Conservation (phyloP, 2,888 invertebrate genomes). For the Eristalinus sepulchralis region DNA sequence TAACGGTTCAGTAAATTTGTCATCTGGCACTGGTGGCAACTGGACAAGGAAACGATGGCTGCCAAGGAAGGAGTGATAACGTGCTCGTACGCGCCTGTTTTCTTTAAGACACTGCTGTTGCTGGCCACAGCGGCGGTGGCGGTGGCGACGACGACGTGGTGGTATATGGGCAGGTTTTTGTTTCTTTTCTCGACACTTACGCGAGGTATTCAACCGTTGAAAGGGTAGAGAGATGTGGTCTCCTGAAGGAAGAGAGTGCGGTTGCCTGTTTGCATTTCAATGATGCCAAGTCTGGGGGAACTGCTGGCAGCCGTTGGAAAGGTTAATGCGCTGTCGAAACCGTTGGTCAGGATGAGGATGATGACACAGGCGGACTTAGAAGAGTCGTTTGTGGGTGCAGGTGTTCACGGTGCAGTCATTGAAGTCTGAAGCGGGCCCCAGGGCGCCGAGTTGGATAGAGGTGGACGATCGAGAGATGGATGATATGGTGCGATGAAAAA, state of each 20-base stretch:
- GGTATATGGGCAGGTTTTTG: slow-evolving; percentile 26
- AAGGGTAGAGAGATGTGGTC: slow-evolving; percentile 7
- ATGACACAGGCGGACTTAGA: not conserved
- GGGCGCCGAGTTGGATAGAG: not conserved
- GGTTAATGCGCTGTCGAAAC: not conserved
- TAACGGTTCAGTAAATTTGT: slow-evolving; percentile 70
- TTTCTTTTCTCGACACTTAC: slow-evolving; percentile 17
- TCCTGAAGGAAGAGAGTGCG: not conserved
- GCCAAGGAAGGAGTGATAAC: slow-evolving; percentile 56
- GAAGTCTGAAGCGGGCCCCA: not conserved
- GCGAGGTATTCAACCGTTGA: slow-evolving; percentile 32
- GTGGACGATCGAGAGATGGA: not conserved
- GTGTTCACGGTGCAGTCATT: not conserved
- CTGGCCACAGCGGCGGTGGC: not conserved
- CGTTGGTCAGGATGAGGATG: not conserved
- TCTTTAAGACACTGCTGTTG: slow-evolving; percentile 33
- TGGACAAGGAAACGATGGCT: slow-evolving; percentile 44
- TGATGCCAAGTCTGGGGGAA: not conserved
- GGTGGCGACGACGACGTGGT: not conserved
- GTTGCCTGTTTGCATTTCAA: not conserved
- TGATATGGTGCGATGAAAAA: not conserved
- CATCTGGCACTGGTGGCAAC: slow-evolving; percentile 54
- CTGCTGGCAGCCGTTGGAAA: not conserved
- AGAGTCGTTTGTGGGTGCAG: not conserved
- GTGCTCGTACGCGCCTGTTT: slow-evolving; percentile 18